Base-by-base conservation (phyloP, 2,113 vertebrate genomes). In the Geococcyx californianus region DNA sequence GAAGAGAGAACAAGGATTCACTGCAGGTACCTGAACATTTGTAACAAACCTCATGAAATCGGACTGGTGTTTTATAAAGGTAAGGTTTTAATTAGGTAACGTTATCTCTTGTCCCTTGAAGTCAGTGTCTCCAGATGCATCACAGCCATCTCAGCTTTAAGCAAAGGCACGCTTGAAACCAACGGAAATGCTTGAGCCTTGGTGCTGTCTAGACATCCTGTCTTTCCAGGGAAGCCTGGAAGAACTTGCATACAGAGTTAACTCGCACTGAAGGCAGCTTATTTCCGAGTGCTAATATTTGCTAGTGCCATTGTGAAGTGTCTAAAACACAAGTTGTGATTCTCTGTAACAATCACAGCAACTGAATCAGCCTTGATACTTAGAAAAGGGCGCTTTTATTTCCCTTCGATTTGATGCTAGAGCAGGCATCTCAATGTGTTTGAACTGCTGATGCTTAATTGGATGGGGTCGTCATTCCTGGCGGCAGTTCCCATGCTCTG, bases 401-500 rank as follows among this genome's bases (percentile, higher is more conserved):
- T 7, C 16, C 2, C 7, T 33, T 10, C 6, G 6, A 1, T 9
- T 21, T 5, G 12, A 1, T 34, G 56, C 83, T 38, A 76, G 16
- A 16, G 25, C 5, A 2, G 0, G 3, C 29, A 4, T n/a, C 60
- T 7, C 13, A 4, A 0, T 1, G 24, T 7, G 25, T 14, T 28
- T 9, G 6, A 33, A 1, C 11, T 6, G 60, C 1, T 10, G 29
- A 2, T 10, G 58, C 20, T 24, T 5, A 3, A 4, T 1, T 2
- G 3, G 18, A 3, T 2, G 9, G 42, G 17, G 75, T 1, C 56
- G 26, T 2, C 52, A 1, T 7, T 23, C 5, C 74, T 9, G 69
- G 8, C 8, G 2, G 6, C 54, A 18, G 29, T 0, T 15, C 5
- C 56, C 7, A 2, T 0, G 8, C n/a, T 26, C 3, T 0, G 6